Conservation (phyloP, 2,113 vertebrate genomes). For the Hystrix brachyura region DNA sequence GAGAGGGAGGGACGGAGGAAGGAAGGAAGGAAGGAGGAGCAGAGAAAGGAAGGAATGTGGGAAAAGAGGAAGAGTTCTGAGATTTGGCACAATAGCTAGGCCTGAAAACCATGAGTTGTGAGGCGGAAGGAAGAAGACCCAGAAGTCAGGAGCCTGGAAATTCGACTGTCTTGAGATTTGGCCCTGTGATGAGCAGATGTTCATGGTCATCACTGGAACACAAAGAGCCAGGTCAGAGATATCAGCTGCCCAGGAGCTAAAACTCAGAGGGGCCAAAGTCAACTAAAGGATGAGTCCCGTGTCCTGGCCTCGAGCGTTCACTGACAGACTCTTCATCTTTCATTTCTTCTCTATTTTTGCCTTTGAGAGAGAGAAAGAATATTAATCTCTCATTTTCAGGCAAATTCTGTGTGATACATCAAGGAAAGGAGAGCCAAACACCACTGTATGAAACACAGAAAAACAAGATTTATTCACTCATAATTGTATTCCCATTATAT, state of each 20-base stretch:
- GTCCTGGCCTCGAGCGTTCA: not conserved
- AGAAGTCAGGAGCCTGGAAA: not conserved
- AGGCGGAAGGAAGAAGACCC: not conserved
- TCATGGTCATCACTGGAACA: not conserved
- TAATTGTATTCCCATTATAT: conserved; percentile 60
- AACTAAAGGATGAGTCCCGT: not conserved
- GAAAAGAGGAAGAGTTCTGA: not conserved
- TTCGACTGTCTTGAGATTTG: not conserved
- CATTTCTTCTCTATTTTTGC: not conserved
- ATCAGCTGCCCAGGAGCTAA: not conserved
- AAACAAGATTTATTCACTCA: conserved; percentile 66
- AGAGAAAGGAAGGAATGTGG: not conserved
- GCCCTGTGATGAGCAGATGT: accelerated
- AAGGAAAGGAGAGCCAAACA: not conserved
- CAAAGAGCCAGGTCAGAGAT: no score
- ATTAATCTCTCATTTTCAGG: conserved; percentile 43
- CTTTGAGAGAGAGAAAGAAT: not conserved
- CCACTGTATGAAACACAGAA: not conserved
- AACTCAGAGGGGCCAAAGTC: not conserved
- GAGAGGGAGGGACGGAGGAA: no score
- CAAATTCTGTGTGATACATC: not conserved
- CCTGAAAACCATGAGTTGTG: not conserved
- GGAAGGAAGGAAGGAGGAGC: no score
- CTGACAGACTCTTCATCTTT: accelerated
- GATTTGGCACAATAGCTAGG: not conserved